Evolutionary conservation across 2,113 vertebrate species (phyloP).

Genomic region (Delphinus delphis): DNA sequence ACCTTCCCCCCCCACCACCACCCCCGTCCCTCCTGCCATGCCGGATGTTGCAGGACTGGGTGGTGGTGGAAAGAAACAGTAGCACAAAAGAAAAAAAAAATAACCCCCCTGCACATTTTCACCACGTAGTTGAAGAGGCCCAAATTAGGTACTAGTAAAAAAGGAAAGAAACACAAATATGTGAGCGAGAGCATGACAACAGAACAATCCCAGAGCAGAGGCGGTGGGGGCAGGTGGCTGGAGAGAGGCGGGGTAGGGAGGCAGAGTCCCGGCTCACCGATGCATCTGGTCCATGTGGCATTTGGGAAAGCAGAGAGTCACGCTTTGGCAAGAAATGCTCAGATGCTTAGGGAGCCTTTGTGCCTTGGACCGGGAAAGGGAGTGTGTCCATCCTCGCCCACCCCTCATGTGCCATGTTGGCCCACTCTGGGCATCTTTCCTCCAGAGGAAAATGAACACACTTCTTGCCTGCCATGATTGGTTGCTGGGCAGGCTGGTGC

Average conservation of each 20-base stretch:
- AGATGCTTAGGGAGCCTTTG: not conserved
- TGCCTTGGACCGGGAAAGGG: not conserved
- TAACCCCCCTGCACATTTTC: not conserved
- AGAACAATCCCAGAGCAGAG: not conserved
- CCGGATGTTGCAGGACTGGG: not conserved
- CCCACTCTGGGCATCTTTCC: not conserved
- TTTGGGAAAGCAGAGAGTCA: not conserved
- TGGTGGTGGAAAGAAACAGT: not conserved
- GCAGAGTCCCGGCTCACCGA: not conserved
- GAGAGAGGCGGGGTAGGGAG: not conserved
- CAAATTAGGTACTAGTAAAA: not conserved
- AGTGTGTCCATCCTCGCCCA: not conserved
- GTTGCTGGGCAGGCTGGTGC: not conserved
- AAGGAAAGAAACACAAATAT: not conserved
- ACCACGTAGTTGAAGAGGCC: not conserved
- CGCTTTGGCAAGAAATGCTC: not conserved
- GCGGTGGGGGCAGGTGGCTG: not conserved
- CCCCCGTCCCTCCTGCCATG: not conserved
- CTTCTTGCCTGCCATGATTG: not conserved
- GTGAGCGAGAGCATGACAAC: not conserved
- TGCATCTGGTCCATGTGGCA: not conserved
- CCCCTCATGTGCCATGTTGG: not conserved
- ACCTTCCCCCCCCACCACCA: too few relatives aligned
- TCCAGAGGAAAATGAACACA: not conserved
- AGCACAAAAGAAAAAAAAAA: not conserved